Evolutionary conservation across 1,140 invertebrate species (phyloP).

Genomic region (Batillaria attramentaria): DNA sequence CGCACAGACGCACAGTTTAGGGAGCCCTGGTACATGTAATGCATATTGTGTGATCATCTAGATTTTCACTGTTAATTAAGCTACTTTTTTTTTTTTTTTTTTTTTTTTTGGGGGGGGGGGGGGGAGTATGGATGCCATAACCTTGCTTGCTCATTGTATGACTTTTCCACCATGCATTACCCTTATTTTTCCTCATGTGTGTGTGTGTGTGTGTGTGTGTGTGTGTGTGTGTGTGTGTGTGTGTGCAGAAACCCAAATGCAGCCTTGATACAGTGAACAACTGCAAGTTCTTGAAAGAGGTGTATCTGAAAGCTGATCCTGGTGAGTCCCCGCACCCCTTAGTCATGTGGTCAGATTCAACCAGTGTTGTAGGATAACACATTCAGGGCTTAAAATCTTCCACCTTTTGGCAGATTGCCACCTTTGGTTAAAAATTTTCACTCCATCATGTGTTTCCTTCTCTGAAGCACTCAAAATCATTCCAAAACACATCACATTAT

Average conservation of each 20-base stretch:
- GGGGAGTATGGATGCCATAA: neutral
- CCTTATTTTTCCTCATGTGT: too few relatives aligned
- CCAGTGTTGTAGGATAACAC: too few relatives aligned
- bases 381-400: too few relatives aligned
- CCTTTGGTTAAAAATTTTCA: too few relatives aligned
- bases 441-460: too few relatives aligned
- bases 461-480: too few relatives aligned
- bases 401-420: too few relatives aligned
- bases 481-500: too few relatives aligned
- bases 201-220: neutral
- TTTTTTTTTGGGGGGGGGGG: too few relatives aligned
- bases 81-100: neutral
- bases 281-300: constrained; percentile 50
- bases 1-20: too few relatives aligned
- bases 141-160: neutral
- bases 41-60: neutral
- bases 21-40: too few relatives aligned
- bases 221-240: too few relatives aligned
- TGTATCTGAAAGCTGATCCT: constrained; percentile 59
- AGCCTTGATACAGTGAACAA: constrained; percentile 63
- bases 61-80: neutral
- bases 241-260: constrained; percentile 55
- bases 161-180: neutral
- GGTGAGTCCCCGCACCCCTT: constrained; percentile 48
- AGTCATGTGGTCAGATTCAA: neutral